These are phyloP conservation scores for Heterodera schachtii DNA, from an alignment of 1,140 invertebrate species.

Conservation along the genomic window DNA sequence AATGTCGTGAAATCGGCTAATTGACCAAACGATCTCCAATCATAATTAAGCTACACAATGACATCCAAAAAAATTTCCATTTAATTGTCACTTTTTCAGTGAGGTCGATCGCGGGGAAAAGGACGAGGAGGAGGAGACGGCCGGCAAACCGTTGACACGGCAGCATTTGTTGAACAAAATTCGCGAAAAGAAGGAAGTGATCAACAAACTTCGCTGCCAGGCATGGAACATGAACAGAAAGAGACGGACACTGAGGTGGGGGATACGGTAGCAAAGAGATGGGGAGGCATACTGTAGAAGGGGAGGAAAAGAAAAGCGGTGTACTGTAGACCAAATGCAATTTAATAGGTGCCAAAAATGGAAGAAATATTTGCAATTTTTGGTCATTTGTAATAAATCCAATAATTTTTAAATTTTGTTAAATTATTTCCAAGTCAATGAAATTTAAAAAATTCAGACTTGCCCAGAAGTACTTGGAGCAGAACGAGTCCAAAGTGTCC, in stretches of 20 bases:
- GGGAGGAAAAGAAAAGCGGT: too few species aligned
- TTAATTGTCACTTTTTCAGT: slow-evolving; percentile 16
- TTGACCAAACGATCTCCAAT: too few species aligned
- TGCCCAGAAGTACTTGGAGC: slow-evolving; percentile 50
- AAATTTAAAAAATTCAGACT: slow-evolving; percentile 49
- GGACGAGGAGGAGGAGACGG: slow-evolving; percentile 51
- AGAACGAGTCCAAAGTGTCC: slow-evolving; percentile 60
- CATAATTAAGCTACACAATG: too few species aligned
- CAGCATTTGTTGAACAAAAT: slow-evolving; percentile 89
- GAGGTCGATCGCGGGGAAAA: slow-evolving; percentile 52
- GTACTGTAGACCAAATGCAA: too few species aligned
- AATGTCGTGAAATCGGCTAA: too few species aligned
- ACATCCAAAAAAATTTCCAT: background rate
- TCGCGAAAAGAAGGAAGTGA: slow-evolving; percentile 86
- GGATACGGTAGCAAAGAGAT: background rate
- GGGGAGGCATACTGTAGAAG: too few species aligned
- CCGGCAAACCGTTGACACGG: slow-evolving; percentile 67
- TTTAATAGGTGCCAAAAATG: too few species aligned
- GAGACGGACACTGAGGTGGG: slow-evolving; percentile 74
- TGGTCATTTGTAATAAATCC: too few species aligned
- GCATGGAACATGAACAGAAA: slow-evolving; percentile 76
- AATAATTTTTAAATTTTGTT: too few species aligned
- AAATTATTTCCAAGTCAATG: background rate
- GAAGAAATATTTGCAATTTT: too few species aligned
- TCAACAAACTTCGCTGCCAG: slow-evolving; percentile 82